Evolutionary conservation across 2,888 invertebrate species (phyloP), one percentile per base, ranked within the genome.

Genomic region (Platycheirus albimanus): DNA sequence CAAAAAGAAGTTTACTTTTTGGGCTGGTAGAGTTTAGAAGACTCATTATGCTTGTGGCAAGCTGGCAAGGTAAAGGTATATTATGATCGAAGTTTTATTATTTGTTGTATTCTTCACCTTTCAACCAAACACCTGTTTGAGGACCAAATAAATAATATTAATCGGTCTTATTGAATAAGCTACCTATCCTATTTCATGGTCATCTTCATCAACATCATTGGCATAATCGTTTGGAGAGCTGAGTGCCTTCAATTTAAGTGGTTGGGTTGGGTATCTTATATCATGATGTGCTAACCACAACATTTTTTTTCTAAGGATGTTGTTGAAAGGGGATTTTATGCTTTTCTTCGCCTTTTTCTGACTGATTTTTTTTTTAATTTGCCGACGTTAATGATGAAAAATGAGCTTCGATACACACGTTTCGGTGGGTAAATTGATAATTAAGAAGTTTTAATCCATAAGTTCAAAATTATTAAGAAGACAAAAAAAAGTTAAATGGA

Each of bases 91-190:
- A n/a, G n/a, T n/a, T 3, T 13, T 13, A 30, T 38, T 24, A 30
- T 54, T 41, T 52, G 41, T 33, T 67, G 7, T 61, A 47, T 61
- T 24, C 52, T 78, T 72, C 83, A 69, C 63, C 78, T 74, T 24
- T 83, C 69, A 69, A 67, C 78, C 43, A 77, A 63, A 51, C 83
- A 83, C 78, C 83, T 83, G 83, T 78, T 74, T 72, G 58, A 77
- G 71, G 67, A 41, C 52, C 77, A 63, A 47, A 77, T 74, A 74
- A 83, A 72, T 83, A 24, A 8, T 8, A 33, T 33, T 24, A 4
- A 6, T 24, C 28, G 28, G 56, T 72, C 78, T 72, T 83, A 74
- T 78, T 78, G 63, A 69, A 63, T 81, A 66, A 17, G 17, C 17
- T 28, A 30, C 4, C n/a, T n/a, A 11, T 10, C 6, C 5, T 24